phyloP scores from a whole-genome alignment of 2,888 invertebrate genomes.

The Mechanitis mazaeus region DNA sequence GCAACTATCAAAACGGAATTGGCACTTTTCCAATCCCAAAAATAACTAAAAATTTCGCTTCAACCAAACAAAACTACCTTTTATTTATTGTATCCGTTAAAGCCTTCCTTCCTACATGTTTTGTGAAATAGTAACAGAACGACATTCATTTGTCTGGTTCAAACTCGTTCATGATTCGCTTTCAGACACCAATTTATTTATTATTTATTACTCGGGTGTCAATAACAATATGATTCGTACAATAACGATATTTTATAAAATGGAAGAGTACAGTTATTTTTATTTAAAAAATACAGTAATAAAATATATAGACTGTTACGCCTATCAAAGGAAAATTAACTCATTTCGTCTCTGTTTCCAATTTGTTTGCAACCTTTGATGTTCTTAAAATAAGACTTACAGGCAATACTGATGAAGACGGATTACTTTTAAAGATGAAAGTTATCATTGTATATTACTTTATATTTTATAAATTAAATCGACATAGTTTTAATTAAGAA shows the following conservation, averaged over 20 bases:
- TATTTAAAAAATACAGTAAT: not conserved
- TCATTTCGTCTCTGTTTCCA: not conserved
- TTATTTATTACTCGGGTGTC: not conserved
- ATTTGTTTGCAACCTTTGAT: slow-evolving; percentile 17
- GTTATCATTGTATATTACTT: not conserved
- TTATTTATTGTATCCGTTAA: slow-evolving; percentile 28
- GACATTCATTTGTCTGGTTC: slow-evolving; percentile 3
- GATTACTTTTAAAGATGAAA: not conserved
- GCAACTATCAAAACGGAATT: slow-evolving; percentile 34
- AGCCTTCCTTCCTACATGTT: slow-evolving; percentile 12
- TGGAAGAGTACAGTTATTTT: too few relatives aligned
- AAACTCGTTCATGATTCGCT: slow-evolving; percentile 1
- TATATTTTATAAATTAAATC: not conserved
- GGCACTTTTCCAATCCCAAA: slow-evolving; percentile 35
- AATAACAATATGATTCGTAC: not conserved
- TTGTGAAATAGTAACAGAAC: slow-evolving; percentile 1
- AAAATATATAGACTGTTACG: not conserved
- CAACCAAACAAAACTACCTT: slow-evolving; percentile 32
- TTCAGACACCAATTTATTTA: slow-evolving; percentile 1
- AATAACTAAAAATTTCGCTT: slow-evolving; percentile 30
- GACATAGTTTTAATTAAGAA: not conserved
- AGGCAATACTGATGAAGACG: slow-evolving; percentile 5
- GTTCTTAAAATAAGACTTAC: slow-evolving; percentile 15
- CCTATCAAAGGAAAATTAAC: not conserved
- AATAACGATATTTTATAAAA: too few relatives aligned